Base-by-base conservation (phyloP, 2,888 invertebrate genomes). In the Anodontia alba region DNA sequence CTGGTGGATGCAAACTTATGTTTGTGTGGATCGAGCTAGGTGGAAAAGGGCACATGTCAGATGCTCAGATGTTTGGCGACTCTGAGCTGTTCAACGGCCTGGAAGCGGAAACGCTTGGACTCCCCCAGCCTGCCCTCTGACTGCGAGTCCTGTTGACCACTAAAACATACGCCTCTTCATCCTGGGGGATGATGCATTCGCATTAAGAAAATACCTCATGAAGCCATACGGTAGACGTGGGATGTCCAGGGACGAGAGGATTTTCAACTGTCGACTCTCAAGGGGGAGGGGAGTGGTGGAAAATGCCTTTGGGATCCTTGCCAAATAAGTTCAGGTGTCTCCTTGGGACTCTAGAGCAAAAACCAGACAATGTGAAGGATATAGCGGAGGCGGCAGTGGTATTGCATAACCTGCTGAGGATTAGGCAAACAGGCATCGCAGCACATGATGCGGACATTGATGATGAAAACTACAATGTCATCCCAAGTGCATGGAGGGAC, bases 401-500 rank as follows among this genome's bases (percentile, higher is more conserved):
- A n/a, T n/a, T n/a, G n/a, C n/a, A n/a, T n/a, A n/a, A n/a, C n/a
- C n/a, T n/a, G n/a, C n/a, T n/a, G n/a, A n/a, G n/a, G n/a, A n/a
- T n/a, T n/a, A n/a, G n/a, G n/a, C n/a, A n/a, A 17, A 66, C 76
- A 76, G 74, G 33, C 71, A 74, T 79, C 66, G 54, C 70, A 57
- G 71, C 66, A 33, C 49, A 70, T 38, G 72, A 75, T 43, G 74
- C 78, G 71, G 78, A 74, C 78, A 72, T 72, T 68, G 81, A 75
- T 43, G 74, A 78, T 54, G 73, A 77, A 8, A 66, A 72, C 33
- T 73, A 73, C 77, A 76, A 79, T 51, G 42, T 80, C 1, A 36
- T 77, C 17, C 76, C 76, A 72, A 73, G 79, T 15, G 62, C 42
- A 67, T 78, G 78, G 78, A 70, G 78, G 72, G 62, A 76, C 43